Percentiles rank a stretch among this genome's conserved stretches.
phyloP scores from a whole-genome alignment of 2,888 invertebrate genomes.

The Ganaspis brasiliensis region DNA sequence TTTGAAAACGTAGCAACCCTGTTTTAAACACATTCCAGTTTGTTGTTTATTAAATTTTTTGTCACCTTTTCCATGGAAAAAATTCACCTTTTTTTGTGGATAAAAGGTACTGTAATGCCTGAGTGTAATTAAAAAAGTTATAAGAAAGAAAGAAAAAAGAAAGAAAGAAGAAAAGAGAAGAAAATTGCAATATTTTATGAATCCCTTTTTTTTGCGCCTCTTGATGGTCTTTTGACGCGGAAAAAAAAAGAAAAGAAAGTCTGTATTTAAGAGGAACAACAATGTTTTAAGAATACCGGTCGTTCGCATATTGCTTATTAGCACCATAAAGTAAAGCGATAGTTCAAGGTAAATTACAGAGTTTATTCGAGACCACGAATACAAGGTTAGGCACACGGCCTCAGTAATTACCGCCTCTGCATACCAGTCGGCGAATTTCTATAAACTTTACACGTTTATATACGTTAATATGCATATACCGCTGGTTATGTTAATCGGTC shows the following conservation, averaged over 20 bases:
- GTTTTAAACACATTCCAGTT: too few species aligned
- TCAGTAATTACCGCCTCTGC: constrained; percentile 22
- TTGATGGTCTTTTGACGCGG: not conserved
- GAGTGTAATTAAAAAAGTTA: too few species aligned
- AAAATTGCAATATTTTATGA: too few species aligned
- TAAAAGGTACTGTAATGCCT: too few species aligned
- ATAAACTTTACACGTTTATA: constrained; percentile 35
- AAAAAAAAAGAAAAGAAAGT: not conserved
- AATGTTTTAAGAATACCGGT: constrained; percentile 10
- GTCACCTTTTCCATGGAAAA: too few species aligned
- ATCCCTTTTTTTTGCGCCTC: too few species aligned
- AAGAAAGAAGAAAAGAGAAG: too few species aligned
- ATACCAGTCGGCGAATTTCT: constrained; percentile 32
- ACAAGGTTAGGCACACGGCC: constrained; percentile 23
- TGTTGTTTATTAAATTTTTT: too few species aligned
- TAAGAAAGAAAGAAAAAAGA: too few species aligned
- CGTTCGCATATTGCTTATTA: constrained; percentile 42
- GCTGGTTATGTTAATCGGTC: constrained; percentile 18
- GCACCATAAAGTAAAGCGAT: constrained; percentile 37
- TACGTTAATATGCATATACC: constrained; percentile 28
- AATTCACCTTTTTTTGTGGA: too few species aligned
- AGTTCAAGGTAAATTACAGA: constrained; percentile 43
- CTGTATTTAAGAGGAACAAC: not conserved
- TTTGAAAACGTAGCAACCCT: too few species aligned
- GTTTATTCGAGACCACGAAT: constrained; percentile 17